Evolutionary conservation across 2,888 invertebrate species (phyloP), one percentile per base, ranked within the genome.

Genomic region (Apotomis capreana): DNA sequence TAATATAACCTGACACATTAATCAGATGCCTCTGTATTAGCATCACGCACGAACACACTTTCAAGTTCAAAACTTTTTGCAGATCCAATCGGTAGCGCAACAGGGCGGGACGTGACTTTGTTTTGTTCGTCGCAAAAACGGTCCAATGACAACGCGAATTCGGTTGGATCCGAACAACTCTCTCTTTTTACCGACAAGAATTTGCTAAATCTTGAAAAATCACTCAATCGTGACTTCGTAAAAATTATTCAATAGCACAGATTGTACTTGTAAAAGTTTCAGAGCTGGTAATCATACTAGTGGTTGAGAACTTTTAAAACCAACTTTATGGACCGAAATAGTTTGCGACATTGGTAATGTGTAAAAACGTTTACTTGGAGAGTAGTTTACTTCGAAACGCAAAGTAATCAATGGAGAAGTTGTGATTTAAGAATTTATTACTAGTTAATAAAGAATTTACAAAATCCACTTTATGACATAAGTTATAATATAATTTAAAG

Each of bases 101-200:
- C 67, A 70, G 64, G 52, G 54, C 59, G 15, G n/a, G 57, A 72
- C 68, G 62, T 72, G 58, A 58, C 68, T 54, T 72, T 72, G 72
- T 72, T 72, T 58, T 55, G 68, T 10, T 46, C 15, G 57, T 72
- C 63, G 58, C 68, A 72, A 72, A 72, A 72, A 68, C 67, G 55
- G 40, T 60, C 49, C 63, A 64, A 61, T 58, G 68, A 51, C 65
- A 68, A 61, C 65, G 69, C 75, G 76, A 78, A 64, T 78, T 77
- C 55, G 75, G 75, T 74, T 76, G 63, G 65, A 62, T 74, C 73
- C 69, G 68, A 70, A 73, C 76, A 77, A 81, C 88, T 89, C 87
- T 88, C 86, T 85, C 84, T 85, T 84, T 81, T 80, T 77, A 76
- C 76, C 77, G 82, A 75, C 78, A 75, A 79, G 74, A 80, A 78